Percentiles rank a stretch among this genome's conserved stretches.
phyloP scores from a whole-genome alignment of 2,113 vertebrate genomes.

The Phaethornis superciliosus region DNA sequence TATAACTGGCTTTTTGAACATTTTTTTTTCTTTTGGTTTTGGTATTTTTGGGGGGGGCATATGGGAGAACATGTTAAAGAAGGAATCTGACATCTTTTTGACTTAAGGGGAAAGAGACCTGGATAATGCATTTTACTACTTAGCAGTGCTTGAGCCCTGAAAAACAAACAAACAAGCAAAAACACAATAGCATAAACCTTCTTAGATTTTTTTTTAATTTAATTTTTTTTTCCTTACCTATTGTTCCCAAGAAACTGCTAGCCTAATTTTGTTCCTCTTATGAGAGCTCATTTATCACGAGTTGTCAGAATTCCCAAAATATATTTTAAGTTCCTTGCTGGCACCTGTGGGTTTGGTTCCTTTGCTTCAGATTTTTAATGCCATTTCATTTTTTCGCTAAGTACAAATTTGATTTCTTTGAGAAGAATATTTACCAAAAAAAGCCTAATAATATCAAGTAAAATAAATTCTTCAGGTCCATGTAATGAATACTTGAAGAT shows the following conservation, averaged over 20 bases:
- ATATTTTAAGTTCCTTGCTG: neutral
- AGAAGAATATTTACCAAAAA: neutral
- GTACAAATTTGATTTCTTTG: neutral
- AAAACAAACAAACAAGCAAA: neutral
- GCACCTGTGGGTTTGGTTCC: neutral
- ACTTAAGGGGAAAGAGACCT: neutral
- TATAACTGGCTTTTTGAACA: neutral
- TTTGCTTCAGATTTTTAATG: neutral
- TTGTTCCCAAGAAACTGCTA: neutral
- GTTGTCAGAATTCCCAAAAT: neutral
- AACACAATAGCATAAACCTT: neutral
- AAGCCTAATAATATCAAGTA: neutral
- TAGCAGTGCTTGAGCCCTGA: neutral
- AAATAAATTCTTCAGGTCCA: neutral
- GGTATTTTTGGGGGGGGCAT: neutral
- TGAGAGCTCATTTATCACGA: conserved; percentile 1
- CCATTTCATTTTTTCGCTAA: neutral
- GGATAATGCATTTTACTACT: neutral
- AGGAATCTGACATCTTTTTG: neutral
- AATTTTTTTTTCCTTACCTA: neutral
- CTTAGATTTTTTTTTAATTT: neutral
- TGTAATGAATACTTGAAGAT: neutral
- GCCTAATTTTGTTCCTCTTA: neutral
- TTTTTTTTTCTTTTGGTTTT: neutral
- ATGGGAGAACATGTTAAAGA: neutral